Evolutionary conservation across 2,113 vertebrate species (phyloP).

Genomic region (Tyto alba): DNA sequence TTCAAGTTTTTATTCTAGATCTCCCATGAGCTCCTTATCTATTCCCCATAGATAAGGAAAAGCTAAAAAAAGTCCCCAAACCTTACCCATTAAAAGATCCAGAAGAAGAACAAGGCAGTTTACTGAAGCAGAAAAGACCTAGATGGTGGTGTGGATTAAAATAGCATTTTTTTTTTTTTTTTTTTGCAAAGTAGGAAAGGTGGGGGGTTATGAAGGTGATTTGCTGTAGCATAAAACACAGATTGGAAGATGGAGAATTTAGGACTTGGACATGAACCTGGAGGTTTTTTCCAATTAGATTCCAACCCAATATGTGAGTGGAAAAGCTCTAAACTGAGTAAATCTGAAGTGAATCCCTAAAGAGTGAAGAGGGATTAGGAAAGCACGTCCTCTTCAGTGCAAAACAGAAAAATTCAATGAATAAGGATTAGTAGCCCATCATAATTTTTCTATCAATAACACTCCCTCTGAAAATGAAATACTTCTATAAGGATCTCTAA

Average conservation of each 20-base stretch:
- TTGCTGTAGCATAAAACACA: not conserved
- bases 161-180: not conserved
- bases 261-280: not conserved
- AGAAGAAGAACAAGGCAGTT: not conserved
- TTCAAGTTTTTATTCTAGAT: not conserved
- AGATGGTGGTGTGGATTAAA: not conserved
- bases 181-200: not conserved
- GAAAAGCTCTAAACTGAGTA: not conserved
- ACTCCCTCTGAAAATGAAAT: not conserved
- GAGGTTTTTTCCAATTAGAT: not conserved
- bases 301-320: not conserved
- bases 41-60: not conserved
- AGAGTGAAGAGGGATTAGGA: not conserved
- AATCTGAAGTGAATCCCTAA: not conserved
- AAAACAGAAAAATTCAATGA: not conserved
- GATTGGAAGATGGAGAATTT: not conserved
- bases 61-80: not conserved
- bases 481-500: not conserved
- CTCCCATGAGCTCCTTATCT: fast-evolving
- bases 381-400: not conserved
- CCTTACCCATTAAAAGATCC: not conserved
- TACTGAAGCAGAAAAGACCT: not conserved
- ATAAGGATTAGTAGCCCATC: not conserved
- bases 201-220: not conserved
- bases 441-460: not conserved